A percentile compares a stretch with the other conserved stretches of the same genome.
These are phyloP conservation scores for Epizoanthus scotinus DNA, from an alignment of 92 coral and sea anemone species.

Conservation along the genomic window DNA sequence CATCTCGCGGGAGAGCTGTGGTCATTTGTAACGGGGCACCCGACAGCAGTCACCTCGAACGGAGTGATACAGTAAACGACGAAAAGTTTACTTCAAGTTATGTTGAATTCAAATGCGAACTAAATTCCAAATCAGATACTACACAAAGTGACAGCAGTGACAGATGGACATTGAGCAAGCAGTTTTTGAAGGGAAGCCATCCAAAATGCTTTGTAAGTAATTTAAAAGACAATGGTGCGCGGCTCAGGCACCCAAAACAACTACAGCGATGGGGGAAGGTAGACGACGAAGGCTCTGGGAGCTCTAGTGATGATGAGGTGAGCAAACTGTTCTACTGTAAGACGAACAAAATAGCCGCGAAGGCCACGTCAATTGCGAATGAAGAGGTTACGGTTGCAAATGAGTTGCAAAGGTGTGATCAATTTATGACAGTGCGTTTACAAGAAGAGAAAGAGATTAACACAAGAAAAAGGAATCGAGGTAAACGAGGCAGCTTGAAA, in stretches of 20 bases:
- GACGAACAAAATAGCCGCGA: slow-evolving; percentile 24
- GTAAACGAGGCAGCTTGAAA: not conserved
- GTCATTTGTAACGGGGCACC: slow-evolving; percentile 14
- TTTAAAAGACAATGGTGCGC: slow-evolving; percentile 20
- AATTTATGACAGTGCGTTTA: slow-evolving; percentile 25
- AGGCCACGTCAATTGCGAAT: not conserved
- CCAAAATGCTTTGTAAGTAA: slow-evolving; percentile 25
- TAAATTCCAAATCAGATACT: slow-evolving; percentile 17
- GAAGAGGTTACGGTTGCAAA: not conserved
- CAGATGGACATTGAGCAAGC: slow-evolving; percentile 27
- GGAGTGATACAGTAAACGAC: not conserved
- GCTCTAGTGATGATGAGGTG: slow-evolving; percentile 39
- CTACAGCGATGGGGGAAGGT: slow-evolving; percentile 2
- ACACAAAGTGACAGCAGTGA: not conserved
- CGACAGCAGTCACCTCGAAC: not conserved
- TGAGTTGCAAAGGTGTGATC: not conserved
- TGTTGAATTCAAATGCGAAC: slow-evolving; percentile 5
- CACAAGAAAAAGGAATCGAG: slow-evolving; percentile 24
- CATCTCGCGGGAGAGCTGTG: slow-evolving; percentile 17
- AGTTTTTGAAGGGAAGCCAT: slow-evolving; percentile 1
- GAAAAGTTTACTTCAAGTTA: not conserved
- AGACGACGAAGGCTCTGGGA: slow-evolving; percentile 26
- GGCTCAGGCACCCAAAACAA: slow-evolving; percentile 4
- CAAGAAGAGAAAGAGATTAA: slow-evolving; percentile 35
- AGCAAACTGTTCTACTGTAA: slow-evolving; percentile 34